These are phyloP conservation scores for roundworm (Caenorhabditis elegans) DNA, from an alignment of 1,140 invertebrate species.

Conservation along the genomic window WBcel235 BX284606.5:5780501-5781000, in stretches of 20 bases:
- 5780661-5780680: slow-evolving; percentile 84
- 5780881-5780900: background rate
- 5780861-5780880: background rate
- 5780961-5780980: background rate
- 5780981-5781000: background rate
- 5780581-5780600: slow-evolving; percentile 51
- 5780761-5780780: background rate
- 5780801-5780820: too few species aligned
- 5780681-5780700: slow-evolving; percentile 69
- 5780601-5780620: background rate
- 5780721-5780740: slow-evolving; percentile 34
- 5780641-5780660: slow-evolving; percentile 92
- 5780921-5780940: background rate
- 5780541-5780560: slow-evolving; percentile 90
- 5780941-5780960: background rate
- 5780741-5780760: background rate
- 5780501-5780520: slow-evolving; percentile 98
- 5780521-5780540: slow-evolving; percentile 99
- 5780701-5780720: slow-evolving; percentile 49
- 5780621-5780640: too few species aligned
- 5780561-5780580: slow-evolving; percentile 76
- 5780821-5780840: background rate
- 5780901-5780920: slow-evolving; percentile 26
- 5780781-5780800: background rate
- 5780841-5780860: too few species aligned